Base-by-base conservation (phyloP, 2,113 vertebrate genomes). In the Indicator maculatus region DNA sequence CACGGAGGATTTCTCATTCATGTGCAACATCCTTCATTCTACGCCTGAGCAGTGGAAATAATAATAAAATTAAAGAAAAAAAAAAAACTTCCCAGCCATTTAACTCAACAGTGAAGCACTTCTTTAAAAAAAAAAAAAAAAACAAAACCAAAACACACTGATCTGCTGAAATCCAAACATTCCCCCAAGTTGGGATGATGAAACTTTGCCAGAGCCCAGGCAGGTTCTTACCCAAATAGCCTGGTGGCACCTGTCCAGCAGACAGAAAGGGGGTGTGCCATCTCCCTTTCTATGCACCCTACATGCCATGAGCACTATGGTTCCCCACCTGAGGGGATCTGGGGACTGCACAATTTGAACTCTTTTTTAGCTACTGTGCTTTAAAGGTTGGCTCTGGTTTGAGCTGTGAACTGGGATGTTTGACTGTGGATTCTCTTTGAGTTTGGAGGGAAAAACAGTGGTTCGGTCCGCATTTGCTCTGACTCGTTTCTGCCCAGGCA, bases 251-350 rank as follows among this genome's bases (percentile, higher is more conserved):
- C 36, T 44, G 55, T 63, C 39, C 55, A 38, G 50, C 41, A 61
- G 74, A 33, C 70, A 72, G 56, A 41, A 69, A 85, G 20, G 10
- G 67, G 33, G 91, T 56, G 70, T 59, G 33, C n/a, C 83, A 88
- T 5, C 15, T 63, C 20, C 63, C 21, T 10, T 83, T 36, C 19
- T 28, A 58, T 12, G 17, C 24, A 28, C 17, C 19, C 13, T 2
- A 0, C 7, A 0, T 8, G 5, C 7, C 63, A 15, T 0, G 1
- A 67, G 30, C 53, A 77, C 16, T 14, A 21, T 2, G 3, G 14
- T 8, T 55, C 30, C 70, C 19, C 19, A n/a, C 33, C 81, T 3
- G 0, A 33, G 58, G 11, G 53, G 16, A 60, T 9, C 6, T 30
- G 19, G 26, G 45, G 31, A 13, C 50, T 41, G 47, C 47, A n/a